Evolutionary conservation across 1,140 invertebrate species (phyloP).

Genomic region (Belonocnema kinseyi): DNA sequence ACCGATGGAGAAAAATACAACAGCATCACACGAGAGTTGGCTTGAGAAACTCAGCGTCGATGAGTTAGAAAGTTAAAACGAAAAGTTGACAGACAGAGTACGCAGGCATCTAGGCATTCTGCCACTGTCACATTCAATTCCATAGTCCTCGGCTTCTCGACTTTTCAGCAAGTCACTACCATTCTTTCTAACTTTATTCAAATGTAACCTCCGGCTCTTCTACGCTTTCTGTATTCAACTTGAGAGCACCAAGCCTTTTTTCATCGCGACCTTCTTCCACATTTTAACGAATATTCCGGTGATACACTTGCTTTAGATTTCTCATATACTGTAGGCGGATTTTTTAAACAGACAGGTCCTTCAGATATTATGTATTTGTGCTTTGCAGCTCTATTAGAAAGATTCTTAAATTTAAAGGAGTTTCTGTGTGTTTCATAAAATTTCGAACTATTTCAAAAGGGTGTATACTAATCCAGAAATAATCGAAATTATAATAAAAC

Average conservation of each 20-base stretch:
- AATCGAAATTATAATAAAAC: too few species aligned
- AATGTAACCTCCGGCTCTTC: conserved; percentile 20
- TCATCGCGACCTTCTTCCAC: conserved; percentile 20
- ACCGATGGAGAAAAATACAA: conserved; percentile 16
- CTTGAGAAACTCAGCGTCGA: not conserved
- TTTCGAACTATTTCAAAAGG: too few species aligned
- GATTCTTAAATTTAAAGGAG: too few species aligned
- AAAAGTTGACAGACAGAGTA: conserved; percentile 23
- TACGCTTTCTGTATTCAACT: conserved; percentile 14
- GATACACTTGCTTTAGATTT: conserved; percentile 4
- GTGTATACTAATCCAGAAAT: too few species aligned
- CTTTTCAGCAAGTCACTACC: conserved; percentile 19
- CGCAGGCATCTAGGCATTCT: conserved; percentile 12
- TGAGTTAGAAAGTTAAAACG: conserved; percentile 7
- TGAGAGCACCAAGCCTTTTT: conserved; percentile 16
- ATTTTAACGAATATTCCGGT: conserved; percentile 15
- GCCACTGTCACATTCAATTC: conserved; percentile 30
- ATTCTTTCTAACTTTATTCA: conserved; percentile 28
- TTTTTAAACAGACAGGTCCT: conserved; percentile 2
- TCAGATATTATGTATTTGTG: not conserved
- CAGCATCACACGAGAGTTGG: conserved; percentile 5
- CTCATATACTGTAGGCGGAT: not conserved
- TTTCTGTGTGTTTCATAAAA: too few species aligned
- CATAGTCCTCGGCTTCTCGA: conserved; percentile 6
- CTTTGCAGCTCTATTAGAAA: too few species aligned